These are phyloP conservation scores for Anabas testudineus DNA, from an alignment of 2,797 vertebrate genomes.

Conservation along the genomic window DNA sequence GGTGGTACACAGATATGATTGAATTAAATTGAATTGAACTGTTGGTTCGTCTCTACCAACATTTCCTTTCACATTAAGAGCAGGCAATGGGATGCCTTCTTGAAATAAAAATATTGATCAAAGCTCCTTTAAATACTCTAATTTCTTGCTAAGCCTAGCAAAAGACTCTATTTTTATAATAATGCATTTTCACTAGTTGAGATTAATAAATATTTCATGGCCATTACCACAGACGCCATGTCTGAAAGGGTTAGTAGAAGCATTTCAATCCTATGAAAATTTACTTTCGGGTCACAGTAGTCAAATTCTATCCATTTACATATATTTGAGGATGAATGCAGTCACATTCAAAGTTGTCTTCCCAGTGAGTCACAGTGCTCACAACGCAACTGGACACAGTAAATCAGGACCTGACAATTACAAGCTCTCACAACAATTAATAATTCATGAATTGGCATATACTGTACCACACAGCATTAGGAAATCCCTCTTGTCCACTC, in stretches of 20 bases:
- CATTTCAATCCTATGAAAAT: constrained; percentile 66
- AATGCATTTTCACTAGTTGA: neutral
- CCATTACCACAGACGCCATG: neutral
- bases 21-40: no score
- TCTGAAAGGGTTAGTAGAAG: constrained; percentile 22
- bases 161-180: neutral
- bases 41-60: neutral
- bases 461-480: constrained; percentile 48
- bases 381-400: constrained; percentile 23
- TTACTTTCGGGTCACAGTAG: constrained; percentile 29
- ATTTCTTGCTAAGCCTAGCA: neutral
- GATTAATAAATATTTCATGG: constrained; percentile 22
- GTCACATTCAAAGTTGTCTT: constrained; percentile 18
- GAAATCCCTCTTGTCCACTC: constrained; percentile 47
- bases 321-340: neutral
- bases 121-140: constrained; percentile 8
- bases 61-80: neutral
- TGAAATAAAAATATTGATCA: constrained; percentile 14
- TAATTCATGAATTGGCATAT: constrained; percentile 60
- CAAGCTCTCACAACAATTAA: constrained; percentile 60
- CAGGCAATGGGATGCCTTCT: neutral
- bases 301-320: constrained; percentile 55
- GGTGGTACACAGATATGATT: no score
- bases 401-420: constrained; percentile 49
- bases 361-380: neutral